Base-by-base conservation (phyloP, 2,113 vertebrate species). In the Barnardius zonarius region DNA sequence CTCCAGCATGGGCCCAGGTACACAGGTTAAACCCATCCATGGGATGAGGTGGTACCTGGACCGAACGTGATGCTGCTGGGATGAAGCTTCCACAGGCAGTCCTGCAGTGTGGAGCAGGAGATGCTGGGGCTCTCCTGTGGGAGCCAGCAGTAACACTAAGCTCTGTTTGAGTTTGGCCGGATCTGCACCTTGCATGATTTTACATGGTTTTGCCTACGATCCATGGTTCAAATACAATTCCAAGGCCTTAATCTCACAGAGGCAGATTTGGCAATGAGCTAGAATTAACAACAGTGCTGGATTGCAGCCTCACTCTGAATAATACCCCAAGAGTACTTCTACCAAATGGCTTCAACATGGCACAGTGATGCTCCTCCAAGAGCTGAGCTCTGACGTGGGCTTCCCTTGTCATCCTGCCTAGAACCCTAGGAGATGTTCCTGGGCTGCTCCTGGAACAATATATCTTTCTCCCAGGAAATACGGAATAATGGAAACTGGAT, bases 1-100 rank as follows among this genome's bases (percentile, higher is more conserved):
- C 52, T 77, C 73, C 74, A 64, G 59, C n/a, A 49, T 1, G 1
- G 54, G 49, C 25, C 31, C 83, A 8, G 4, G 13, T n/a, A 17
- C 24, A 6, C 1, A 4, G 44, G 24, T 16, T 6, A 48, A 51
- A 79, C 28, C 23, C 68, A 54, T 55, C 48, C 57, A 13, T 9
- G 33, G 43, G 30, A 17, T 13, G 9, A 54, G 41, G 37, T 37
- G 44, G 57, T 25, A 14, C 19, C 27, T 7, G 25, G 37, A 5
- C 33, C 0, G 0, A 46, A 37, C 2, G 0, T 0, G 2, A 13
- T 43, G 48, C 35, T 67, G 48, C 39, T 28, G 41, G 48, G 69
- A 43, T 7, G 28, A 85, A 28, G 39, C 14, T 69, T 59, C 49
- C 54, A 5, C 10, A 18, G 33, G 54, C 8, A 33, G 33, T 0